Evolutionary conservation across 2,888 invertebrate species (phyloP).

Genomic region (Campaea margaritaria): DNA sequence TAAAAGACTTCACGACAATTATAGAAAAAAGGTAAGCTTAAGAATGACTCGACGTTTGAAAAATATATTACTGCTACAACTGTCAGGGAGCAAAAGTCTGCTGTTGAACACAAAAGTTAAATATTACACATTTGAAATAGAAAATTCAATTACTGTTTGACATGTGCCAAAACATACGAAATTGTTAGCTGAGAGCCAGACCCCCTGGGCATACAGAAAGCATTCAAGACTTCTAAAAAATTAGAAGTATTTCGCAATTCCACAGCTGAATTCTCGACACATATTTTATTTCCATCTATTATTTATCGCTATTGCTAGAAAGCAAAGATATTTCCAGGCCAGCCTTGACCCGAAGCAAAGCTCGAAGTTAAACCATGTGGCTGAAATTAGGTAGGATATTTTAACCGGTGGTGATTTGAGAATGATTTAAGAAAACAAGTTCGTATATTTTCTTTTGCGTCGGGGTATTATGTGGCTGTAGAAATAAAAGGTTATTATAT

Average conservation of each 20-base stretch:
- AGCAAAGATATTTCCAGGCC: constrained; percentile 36
- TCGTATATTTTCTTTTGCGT: constrained; percentile 26
- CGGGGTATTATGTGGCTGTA: constrained; percentile 23
- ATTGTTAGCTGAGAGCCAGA: no score
- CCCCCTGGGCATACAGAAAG: not conserved
- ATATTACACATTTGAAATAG: no score
- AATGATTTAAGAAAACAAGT: constrained; percentile 31
- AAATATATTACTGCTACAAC: no score
- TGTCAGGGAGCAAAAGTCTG: no score
- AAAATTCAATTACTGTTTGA: no score
- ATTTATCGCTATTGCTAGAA: constrained; percentile 29
- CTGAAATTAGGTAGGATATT: constrained; percentile 36
- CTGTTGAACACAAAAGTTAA: no score
- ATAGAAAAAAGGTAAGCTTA: no score
- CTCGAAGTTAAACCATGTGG: constrained; percentile 19
- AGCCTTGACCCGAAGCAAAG: constrained; percentile 41
- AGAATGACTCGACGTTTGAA: no score
- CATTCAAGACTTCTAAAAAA: not conserved
- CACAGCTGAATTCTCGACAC: constrained; percentile 12
- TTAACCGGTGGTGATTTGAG: constrained; percentile 28
- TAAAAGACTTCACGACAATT: no score
- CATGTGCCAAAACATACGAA: no score
- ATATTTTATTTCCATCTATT: constrained; percentile 19
- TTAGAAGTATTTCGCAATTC: constrained; percentile 17
- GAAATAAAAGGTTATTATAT: constrained; percentile 26